Percentiles rank a stretch among this genome's conserved stretches.
phyloP scores from a whole-genome alignment of 2,888 invertebrate genomes.

The Drosophila phalerata region DNA sequence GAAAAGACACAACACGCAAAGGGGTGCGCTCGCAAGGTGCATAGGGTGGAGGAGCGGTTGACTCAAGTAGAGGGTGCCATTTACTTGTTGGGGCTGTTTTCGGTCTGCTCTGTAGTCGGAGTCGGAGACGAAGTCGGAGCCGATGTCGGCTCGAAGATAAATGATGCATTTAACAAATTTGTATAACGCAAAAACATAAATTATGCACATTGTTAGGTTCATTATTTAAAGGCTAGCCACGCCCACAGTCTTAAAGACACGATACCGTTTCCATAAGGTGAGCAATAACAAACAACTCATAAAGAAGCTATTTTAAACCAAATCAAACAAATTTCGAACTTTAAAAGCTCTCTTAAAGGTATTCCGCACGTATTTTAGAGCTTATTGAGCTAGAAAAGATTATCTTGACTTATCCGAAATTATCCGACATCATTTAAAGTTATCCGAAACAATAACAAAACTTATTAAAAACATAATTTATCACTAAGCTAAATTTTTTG shows the following conservation, averaged over 20 bases:
- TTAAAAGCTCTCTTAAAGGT: not conserved
- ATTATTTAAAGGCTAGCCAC: conserved; percentile 39
- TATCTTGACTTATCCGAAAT: not conserved
- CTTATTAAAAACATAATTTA: not conserved
- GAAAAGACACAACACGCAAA: conserved; percentile 73
- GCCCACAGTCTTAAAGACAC: conserved; percentile 31
- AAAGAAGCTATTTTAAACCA: conserved; percentile 25
- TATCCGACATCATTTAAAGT: not conserved
- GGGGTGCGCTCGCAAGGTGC: conserved; percentile 60
- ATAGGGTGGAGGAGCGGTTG: conserved; percentile 3
- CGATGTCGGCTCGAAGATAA: conserved; percentile 64
- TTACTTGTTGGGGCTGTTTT: conserved; percentile 21
- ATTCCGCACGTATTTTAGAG: not conserved
- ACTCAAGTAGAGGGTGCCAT: conserved; percentile 31
- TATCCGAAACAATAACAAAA: not conserved
- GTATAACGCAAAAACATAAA: conserved; percentile 74
- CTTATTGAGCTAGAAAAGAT: not conserved
- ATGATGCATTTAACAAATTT: conserved; percentile 77
- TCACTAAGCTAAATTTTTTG: not conserved
- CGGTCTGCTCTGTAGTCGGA: conserved; percentile 25
- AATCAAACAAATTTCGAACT: conserved; percentile 22
- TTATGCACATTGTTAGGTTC: conserved; percentile 59
- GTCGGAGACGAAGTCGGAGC: conserved; percentile 14
- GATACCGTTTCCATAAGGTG: conserved; percentile 13
- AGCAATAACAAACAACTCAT: conserved; percentile 36